Percentiles rank a stretch among this genome's conserved stretches.
These are phyloP conservation scores for Microtus richardsoni DNA, from an alignment of 2,113 vertebrate species.

Conservation along the genomic window DNA sequence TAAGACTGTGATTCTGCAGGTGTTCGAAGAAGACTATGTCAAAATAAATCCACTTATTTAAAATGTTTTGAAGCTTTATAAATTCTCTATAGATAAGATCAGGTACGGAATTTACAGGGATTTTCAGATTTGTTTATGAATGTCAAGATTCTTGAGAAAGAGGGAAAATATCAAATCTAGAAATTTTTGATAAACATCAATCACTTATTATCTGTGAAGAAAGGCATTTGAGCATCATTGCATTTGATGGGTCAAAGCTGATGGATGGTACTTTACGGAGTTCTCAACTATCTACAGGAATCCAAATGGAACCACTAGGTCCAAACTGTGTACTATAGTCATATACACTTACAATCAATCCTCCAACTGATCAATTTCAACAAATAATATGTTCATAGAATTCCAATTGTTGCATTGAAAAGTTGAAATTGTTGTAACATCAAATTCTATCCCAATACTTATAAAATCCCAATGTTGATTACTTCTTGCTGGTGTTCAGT, in stretches of 20 bases:
- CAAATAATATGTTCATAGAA: background rate
- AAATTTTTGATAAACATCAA: slow-evolving; percentile 12
- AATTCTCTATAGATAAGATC: slow-evolving; percentile 55
- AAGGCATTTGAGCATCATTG: background rate
- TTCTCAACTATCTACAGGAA: background rate
- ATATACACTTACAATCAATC: background rate
- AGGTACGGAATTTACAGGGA: background rate
- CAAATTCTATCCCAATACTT: background rate
- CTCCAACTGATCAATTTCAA: background rate
- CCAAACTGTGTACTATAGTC: background rate
- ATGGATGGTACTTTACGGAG: background rate
- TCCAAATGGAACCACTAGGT: background rate
- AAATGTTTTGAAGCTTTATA: slow-evolving; percentile 72
- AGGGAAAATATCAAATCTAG: slow-evolving; percentile 44
- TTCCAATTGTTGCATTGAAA: background rate
- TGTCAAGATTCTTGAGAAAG: slow-evolving; percentile 40
- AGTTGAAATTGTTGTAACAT: background rate
- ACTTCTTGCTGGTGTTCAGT: background rate
- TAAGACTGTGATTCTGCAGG: slow-evolving; percentile 71
- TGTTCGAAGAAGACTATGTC: slow-evolving; percentile 62
- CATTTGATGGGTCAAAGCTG: background rate
- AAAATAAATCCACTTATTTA: slow-evolving; percentile 80
- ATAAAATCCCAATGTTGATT: background rate
- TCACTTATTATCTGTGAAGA: slow-evolving; percentile 8
- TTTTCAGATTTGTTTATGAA: slow-evolving; percentile 68